Base-by-base conservation (phyloP, 1,140 invertebrate species). In the Macrobrachium rosenbergii region DNA sequence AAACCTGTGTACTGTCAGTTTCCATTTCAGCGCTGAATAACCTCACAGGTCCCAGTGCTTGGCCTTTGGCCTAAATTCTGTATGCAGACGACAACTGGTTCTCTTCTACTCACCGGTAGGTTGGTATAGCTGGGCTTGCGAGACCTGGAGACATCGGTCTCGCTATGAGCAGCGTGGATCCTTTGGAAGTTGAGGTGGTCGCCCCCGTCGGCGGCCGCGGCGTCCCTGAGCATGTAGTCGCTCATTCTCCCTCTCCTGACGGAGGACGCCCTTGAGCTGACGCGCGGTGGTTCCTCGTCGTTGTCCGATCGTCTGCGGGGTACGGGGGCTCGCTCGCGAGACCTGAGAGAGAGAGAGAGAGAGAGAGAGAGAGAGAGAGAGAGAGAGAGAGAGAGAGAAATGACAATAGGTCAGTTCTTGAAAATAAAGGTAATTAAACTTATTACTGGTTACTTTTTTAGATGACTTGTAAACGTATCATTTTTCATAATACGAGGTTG, bases 101-200 rank as follows among this genome's bases (percentile, higher is more conserved):
- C 10, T 17, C 2, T 12, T 19, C 0, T 19, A 76, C 82, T 64
- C 28, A 84, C 82, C 60, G 76, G 82, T 1, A 83, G 72, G 60
- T 76, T 76, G 10, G 72, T 60, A 14, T 84, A 73, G 43, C 82
- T 84, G 2, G 73, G 28, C 69, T 84, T 84, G 2, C 82, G 37
- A 17, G 82, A 77, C 28, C 82, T 62, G 28, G 82, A 84, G 28
- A 84, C 82, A 62, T 84, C 82, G 8, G 73, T 84, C 82, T 84
- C 82, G 62, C 82, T 84, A 58, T 84, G 82, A 17, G 82, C 82
- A 2, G 82, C 82, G 62, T 77, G 73, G 73, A 84, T 84, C 14
- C 82, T 59, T 0, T 77, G 73, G 69, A 72, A 72, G 82, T 77
- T 77, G 75, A 23, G 59, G 11, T 77, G 82, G 73, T 84, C 62